phyloP scores from a whole-genome alignment of 2,888 invertebrate species.

The Arge pagana region DNA sequence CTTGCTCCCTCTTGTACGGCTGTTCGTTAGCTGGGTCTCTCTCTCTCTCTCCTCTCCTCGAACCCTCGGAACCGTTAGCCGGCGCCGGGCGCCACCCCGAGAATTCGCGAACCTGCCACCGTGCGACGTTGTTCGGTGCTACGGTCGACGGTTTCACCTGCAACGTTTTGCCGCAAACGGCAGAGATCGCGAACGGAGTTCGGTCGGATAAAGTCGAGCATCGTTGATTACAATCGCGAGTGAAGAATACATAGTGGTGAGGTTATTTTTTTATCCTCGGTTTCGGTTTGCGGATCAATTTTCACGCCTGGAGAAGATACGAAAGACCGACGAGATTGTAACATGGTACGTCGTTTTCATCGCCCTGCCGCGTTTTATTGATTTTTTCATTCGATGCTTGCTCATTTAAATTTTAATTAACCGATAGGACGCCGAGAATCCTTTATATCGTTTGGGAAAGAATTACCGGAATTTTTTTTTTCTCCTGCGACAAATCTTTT shows the following conservation, averaged over 20 bases:
- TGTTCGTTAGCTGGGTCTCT: constrained; percentile 16
- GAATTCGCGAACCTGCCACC: constrained; percentile 22
- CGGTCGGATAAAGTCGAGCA: too few species aligned
- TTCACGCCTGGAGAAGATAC: not conserved
- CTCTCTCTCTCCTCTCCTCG: constrained; percentile 12
- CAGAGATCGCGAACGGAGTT: constrained; percentile 21
- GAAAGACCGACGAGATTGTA: constrained; percentile 4
- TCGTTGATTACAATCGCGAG: too few species aligned
- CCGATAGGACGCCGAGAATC: too few species aligned
- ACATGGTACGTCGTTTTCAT: constrained; percentile 16
- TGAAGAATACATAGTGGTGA: constrained; percentile 20
- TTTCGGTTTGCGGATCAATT: too few species aligned
- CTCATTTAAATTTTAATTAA: too few species aligned
- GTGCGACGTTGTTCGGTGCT: constrained; percentile 21
- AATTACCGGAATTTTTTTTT: too few species aligned
- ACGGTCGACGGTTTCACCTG: too few species aligned
- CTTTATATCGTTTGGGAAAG: too few species aligned
- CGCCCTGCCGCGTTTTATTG: constrained; percentile 15
- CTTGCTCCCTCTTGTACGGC: not conserved
- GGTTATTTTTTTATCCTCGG: constrained; percentile 18
- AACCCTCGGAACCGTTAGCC: constrained; percentile 18
- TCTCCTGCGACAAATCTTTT: too few species aligned
- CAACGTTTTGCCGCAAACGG: constrained; percentile 21
- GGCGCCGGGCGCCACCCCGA: constrained; percentile 22
- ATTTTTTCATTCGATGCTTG: constrained; percentile 15